A percentile compares a stretch with the other conserved stretches of the same genome.
These are phyloP conservation scores for Fukomys damarensis DNA, from an alignment of 2,113 vertebrate genomes.

Conservation along the genomic window DNA sequence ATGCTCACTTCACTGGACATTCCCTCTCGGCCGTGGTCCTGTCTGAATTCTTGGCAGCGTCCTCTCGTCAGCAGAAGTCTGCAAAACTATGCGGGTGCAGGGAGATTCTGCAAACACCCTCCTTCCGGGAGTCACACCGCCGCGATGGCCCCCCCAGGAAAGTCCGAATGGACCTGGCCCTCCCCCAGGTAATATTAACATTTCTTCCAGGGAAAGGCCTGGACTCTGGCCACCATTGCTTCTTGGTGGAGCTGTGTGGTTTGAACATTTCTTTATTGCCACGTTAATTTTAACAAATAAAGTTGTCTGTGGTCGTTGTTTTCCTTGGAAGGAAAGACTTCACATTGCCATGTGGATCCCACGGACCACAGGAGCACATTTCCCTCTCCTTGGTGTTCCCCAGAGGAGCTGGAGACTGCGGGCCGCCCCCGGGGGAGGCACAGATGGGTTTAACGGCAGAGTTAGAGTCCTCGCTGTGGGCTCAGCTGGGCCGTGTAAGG, in stretches of 20 bases:
- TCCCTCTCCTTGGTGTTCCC: conserved; percentile 64
- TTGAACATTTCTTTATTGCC: conserved; percentile 54
- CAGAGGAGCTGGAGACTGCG: not conserved
- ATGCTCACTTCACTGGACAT: not conserved
- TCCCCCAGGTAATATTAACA: conserved; percentile 35
- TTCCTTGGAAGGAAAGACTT: conserved; percentile 61
- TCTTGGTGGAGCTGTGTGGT: conserved; percentile 55
- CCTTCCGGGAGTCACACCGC: no score
- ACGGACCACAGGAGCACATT: not conserved
- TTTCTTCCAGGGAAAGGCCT: conserved; percentile 40
- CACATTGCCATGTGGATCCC: conserved; percentile 21
- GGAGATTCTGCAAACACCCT: no score
- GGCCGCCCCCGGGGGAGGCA: not conserved
- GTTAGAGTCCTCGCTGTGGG: not conserved
- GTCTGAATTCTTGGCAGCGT: conserved; percentile 36
- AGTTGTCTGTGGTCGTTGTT: conserved; percentile 45
- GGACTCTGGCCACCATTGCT: conserved; percentile 43
- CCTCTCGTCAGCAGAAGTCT: conserved; percentile 15
- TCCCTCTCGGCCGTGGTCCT: conserved; percentile 11
- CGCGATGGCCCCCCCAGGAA: no score
- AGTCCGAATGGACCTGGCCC: conserved; percentile 44
- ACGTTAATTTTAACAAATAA: conserved; percentile 30
- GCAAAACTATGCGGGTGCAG: not conserved
- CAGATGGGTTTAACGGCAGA: not conserved
- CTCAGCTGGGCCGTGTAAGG: not conserved